Evolutionary conservation across 2,888 invertebrate genomes (phyloP).

Genomic region (Drosophila rellima): DNA sequence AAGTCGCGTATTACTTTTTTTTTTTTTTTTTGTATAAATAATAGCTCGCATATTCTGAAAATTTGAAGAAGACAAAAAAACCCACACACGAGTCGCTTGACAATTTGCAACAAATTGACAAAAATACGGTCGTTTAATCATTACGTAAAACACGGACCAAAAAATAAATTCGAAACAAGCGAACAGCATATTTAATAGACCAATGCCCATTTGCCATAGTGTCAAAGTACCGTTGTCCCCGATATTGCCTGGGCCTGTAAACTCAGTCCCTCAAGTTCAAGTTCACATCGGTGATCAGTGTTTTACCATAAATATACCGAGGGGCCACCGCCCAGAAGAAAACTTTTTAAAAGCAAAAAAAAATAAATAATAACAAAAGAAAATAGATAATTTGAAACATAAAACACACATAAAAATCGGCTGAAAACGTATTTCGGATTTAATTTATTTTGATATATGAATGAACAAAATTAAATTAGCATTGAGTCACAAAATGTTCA

Average conservation of each 20-base stretch:
- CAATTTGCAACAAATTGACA: constrained; percentile 77
- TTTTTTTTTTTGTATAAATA: constrained; percentile 60
- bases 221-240: constrained; percentile 53
- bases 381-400: constrained; percentile 5
- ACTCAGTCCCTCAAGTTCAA: constrained; percentile 67
- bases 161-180: constrained; percentile 18
- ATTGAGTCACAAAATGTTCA: constrained; percentile 12
- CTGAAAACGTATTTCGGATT: constrained; percentile 32
- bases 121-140: constrained; percentile 75
- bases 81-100: constrained; percentile 48
- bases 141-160: constrained; percentile 69
- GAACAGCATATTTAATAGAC: constrained; percentile 37
- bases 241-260: constrained; percentile 47
- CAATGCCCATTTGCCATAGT: constrained; percentile 63
- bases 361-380: constrained; percentile 6
- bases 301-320: background rate
- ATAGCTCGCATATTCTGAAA: constrained; percentile 65
- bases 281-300: constrained; percentile 50
- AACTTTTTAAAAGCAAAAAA: constrained; percentile 15
- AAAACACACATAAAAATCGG: constrained; percentile 29
- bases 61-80: constrained; percentile 17
- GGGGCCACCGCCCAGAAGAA: constrained; percentile 3
- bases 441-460: constrained; percentile 72
- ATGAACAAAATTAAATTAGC: constrained; percentile 64
- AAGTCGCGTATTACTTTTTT: constrained; percentile 45